Evolutionary conservation across 2,113 vertebrate species (phyloP), one percentile per base, ranked within the genome.

Genomic region (Ptilorrhoa leucosticta): DNA sequence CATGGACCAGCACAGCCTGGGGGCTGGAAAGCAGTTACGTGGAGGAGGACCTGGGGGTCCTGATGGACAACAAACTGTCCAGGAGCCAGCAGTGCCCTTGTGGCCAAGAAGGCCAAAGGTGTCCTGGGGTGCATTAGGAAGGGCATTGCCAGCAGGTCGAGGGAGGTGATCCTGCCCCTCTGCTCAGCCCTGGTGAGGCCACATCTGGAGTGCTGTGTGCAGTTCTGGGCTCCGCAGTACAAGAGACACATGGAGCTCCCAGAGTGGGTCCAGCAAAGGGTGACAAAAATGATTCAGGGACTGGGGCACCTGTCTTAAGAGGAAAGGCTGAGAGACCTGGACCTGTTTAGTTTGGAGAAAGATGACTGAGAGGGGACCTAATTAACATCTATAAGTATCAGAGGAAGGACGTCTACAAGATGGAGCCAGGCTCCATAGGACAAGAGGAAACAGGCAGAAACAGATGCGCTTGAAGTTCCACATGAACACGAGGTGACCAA

Each of bases 81-180:
- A 39, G 24, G 28, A 89, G 6, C 8, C 58, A 51, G 5, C 26
- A 60, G 20, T 8, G 39, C 10, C 24, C 16, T 51, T 15, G 5
- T 30, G 11, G 7, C 13, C 69, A 68, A 47, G 37, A 51, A 58
- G 9, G 20, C 0, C 13, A 39, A 8, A 3, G 15, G 7, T 0
- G 24, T 21, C 7, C 23, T n/a, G 19, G 3, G 5, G 0, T 75
- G 8, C 53, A 8, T 5, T 7, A 53, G 60, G 28, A 68, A 30
- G 2, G 53, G 1, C 16, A 18, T 2, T 22, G 15, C 23, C 47
- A 15, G 6, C 15, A 60, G 37, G 10, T 24, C 0, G 0, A 58
- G 33, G 9, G 23, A 66, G 15, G 13, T n/a, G 60, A 53, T n/a
- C 16, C 11, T 21, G 15, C 9, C 6, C 15, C 33, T 45, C 23